Base-by-base conservation (phyloP, 2,888 invertebrate species). In the Tenthredo notha region DNA sequence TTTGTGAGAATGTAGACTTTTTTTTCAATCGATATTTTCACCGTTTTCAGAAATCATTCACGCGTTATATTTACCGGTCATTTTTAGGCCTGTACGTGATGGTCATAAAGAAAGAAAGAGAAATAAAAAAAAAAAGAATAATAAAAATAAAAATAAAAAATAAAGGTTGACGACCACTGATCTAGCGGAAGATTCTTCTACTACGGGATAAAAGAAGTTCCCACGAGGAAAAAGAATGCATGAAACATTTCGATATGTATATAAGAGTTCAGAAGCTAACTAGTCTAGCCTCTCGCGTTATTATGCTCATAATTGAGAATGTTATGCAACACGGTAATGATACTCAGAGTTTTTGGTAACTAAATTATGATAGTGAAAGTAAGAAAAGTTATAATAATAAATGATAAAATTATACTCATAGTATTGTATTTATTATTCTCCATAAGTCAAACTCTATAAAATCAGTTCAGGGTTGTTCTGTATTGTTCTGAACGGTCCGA, bases 211-310 rank as follows among this genome's bases (percentile, higher is more conserved):
- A 80, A 40, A 61, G 61, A 61, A 80, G 61, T 80, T 80, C 80
- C 80, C 80, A 80, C 80, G 80, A 50, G 80, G 40, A 12, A 37
- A 58, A 80, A 80, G 61, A 61, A 80, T 80, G 80, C 80, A 12
- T 80, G 80, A 61, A 80, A 80, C 61, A 80, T 80, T 80, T 29
- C 80, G 61, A 80, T 61, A 61, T 61, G 40, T 80, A 10, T 21
- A 12, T 15, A 12, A 3, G 61, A n/a, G 80, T 80, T 77, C 77
- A 58, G 61, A 80, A 80, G 80, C 40, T 80, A 80, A 80, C 61
- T 40, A 61, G 80, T 37, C 54, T 25, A 80, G 50, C 43, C 54
- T 18, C 61, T 37, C 61, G 21, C 37, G 80, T 37, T 40, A 40
- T 80, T 61, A 80, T 40, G 25, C 58, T 80, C 61, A 1, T 58